Conservation (phyloP, 2,797 vertebrate genomes). For the Propithecus deckenii region DNA sequence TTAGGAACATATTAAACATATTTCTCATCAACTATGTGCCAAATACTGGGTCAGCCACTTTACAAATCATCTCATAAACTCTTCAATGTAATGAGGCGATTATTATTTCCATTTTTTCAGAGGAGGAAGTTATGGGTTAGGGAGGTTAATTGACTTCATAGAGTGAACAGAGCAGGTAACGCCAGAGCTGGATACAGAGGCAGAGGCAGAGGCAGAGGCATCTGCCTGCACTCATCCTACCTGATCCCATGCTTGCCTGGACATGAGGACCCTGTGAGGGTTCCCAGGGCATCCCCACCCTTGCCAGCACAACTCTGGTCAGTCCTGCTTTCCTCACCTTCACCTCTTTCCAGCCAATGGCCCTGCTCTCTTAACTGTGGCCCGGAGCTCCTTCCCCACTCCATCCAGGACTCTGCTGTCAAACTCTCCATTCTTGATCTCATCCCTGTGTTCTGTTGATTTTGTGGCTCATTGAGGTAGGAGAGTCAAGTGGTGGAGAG, state of each 20-base stretch:
- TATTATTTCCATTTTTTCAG: not conserved
- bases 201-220: not conserved
- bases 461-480: not conserved
- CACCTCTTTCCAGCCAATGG: not conserved
- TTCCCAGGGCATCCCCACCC: no score
- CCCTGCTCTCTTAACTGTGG: not conserved
- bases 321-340: not conserved
- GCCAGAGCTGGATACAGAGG: not conserved
- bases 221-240: not conserved
- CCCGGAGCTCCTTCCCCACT: not conserved
- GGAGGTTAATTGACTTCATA: not conserved
- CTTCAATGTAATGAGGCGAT: not conserved
- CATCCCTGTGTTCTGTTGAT: not conserved
- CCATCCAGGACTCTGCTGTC: not conserved
- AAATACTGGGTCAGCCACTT: not conserved
- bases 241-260: not conserved
- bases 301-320: not conserved
- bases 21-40: not conserved
- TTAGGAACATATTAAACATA: not conserved
- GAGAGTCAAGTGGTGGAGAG: not conserved
- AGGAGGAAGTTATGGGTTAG: not conserved
- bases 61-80: not conserved
- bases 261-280: not conserved
- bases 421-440: not conserved
- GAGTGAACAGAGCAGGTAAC: not conserved